phyloP scores from a whole-genome alignment of 2,113 vertebrate species.

The Bucco capensis region DNA sequence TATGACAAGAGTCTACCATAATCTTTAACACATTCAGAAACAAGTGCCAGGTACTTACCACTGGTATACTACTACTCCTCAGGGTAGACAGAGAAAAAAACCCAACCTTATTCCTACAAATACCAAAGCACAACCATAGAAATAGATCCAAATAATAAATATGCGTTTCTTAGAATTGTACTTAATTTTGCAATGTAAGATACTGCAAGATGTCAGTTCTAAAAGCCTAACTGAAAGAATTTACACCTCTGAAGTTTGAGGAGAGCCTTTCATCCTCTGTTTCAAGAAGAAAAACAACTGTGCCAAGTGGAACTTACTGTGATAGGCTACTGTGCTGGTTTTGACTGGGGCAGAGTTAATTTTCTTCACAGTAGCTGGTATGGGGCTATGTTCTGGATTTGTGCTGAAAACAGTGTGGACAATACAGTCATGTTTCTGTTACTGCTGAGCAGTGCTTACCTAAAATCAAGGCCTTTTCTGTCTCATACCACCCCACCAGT shows the following conservation, averaged over 20 bases:
- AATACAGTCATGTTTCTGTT: not conserved
- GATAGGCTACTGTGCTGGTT: not conserved
- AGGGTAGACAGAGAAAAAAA: not conserved
- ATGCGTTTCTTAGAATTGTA: not conserved
- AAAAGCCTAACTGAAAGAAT: not conserved
- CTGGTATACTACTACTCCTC: not conserved
- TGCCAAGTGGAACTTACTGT: not conserved
- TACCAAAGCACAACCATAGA: not conserved
- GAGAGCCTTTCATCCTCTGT: not conserved
- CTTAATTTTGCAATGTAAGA: not conserved
- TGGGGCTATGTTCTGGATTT: not conserved
- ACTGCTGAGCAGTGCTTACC: not conserved
- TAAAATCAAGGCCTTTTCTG: not conserved
- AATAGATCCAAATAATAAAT: not conserved
- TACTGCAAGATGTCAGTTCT: not conserved
- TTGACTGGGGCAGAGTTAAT: not conserved
- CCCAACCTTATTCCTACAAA: not conserved
- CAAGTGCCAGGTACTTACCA: not conserved
- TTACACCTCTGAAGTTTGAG: not conserved
- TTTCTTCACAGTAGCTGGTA: not conserved
- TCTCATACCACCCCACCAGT: not conserved
- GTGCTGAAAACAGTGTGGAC: not conserved
- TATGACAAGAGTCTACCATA: not conserved
- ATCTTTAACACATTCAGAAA: not conserved
- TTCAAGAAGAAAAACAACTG: not conserved